Conservation (phyloP, 2,888 invertebrate species). For the Macrophya annulata region DNA sequence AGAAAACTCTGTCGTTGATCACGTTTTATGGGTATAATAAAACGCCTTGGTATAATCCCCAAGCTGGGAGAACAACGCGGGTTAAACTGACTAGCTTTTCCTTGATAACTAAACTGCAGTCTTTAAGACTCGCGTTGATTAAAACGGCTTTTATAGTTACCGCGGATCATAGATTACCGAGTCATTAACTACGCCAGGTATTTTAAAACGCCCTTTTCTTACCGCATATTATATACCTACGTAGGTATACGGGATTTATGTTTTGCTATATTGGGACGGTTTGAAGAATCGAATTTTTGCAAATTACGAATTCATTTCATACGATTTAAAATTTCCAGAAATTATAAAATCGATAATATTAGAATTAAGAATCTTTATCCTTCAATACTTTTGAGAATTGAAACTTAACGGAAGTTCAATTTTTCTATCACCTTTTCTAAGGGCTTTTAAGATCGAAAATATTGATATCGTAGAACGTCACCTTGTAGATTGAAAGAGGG, state of each 20-base stretch:
- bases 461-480: not conserved
- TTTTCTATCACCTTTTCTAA: too few relatives aligned
- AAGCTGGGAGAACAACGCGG: not conserved
- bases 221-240: not conserved
- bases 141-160: conserved; percentile 15
- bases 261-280: not conserved
- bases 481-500: not conserved
- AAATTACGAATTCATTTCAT: too few relatives aligned
- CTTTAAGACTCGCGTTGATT: not conserved
- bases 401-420: too few relatives aligned
- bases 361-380: too few relatives aligned
- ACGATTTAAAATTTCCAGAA: too few relatives aligned
- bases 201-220: not conserved
- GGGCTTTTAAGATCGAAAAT: not conserved
- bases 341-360: too few relatives aligned
- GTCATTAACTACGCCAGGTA: not conserved
- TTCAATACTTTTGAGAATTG: too few relatives aligned
- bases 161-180: conserved; percentile 5
- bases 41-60: not conserved
- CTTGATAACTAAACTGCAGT: conserved; percentile 17
- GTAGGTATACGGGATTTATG: not conserved
- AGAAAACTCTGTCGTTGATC: conserved; percentile 35
- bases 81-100: conserved; percentile 7
- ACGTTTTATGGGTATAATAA: conserved; percentile 34
- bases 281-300: too few relatives aligned